These are phyloP conservation scores for Aleiodes leptofemur DNA, from an alignment of 2,888 invertebrate genomes.

Conservation along the genomic window DNA sequence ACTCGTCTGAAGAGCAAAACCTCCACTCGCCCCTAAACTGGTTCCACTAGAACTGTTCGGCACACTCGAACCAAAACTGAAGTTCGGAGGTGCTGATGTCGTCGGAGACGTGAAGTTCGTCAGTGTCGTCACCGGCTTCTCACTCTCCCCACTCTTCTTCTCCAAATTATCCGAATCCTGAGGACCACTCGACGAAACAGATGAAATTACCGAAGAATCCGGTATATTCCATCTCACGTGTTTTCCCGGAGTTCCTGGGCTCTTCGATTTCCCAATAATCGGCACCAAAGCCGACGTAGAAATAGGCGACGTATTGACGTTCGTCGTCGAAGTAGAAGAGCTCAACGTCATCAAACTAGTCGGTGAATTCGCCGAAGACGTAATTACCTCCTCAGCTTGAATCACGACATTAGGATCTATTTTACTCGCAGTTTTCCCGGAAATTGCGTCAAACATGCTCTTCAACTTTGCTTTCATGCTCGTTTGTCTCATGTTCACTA, in stretches of 20 bases:
- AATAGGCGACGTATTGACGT: constrained; percentile 69
- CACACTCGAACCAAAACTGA: neutral
- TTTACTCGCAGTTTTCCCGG: constrained; percentile 68
- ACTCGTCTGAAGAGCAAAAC: neutral
- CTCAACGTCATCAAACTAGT: constrained; percentile 59
- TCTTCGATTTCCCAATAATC: constrained; percentile 58
- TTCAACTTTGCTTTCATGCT: constrained; percentile 71
- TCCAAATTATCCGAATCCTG: neutral
- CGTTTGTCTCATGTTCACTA: constrained; percentile 71
- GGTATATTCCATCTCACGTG: constrained; percentile 66
- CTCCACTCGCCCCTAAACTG: neutral
- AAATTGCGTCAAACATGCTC: constrained; percentile 73
- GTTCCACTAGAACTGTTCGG: neutral
- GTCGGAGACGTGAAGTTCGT: neutral
- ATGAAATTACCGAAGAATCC: neutral
- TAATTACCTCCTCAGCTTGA: constrained; percentile 64
- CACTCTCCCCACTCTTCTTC: no score
- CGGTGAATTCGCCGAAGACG: constrained; percentile 35
- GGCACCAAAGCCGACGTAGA: constrained; percentile 67
- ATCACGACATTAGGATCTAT: constrained; percentile 73
- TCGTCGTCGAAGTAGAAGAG: constrained; percentile 68
- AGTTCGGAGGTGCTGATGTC: constrained; percentile 10
- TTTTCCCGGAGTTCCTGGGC: constrained; percentile 56
- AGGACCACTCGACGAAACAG: no score
- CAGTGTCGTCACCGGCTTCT: neutral